phyloP scores from a whole-genome alignment of 2,888 invertebrate species.

The Oxystoma pomonae region DNA sequence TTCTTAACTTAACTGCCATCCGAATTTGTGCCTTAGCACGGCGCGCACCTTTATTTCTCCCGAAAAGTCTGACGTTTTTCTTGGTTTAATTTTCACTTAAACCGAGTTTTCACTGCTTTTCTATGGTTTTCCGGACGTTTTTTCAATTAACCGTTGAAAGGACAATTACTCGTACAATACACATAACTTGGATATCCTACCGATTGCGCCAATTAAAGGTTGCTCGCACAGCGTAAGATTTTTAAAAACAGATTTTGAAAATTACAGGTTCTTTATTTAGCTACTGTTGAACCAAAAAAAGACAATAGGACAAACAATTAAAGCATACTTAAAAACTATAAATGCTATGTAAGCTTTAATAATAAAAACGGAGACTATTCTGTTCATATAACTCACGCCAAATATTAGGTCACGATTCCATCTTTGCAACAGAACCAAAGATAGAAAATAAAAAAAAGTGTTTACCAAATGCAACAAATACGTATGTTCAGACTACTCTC shows the following conservation, averaged over 20 bases:
- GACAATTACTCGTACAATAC: not conserved
- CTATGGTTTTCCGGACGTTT: not conserved
- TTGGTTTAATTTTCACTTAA: not conserved
- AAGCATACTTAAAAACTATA: no score
- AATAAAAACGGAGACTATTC: no score
- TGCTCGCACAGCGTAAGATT: not conserved
- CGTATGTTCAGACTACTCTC: no score
- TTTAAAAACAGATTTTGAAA: conserved; percentile 1
- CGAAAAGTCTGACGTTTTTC: not conserved
- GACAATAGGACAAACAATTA: no score
- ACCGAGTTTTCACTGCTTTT: not conserved
- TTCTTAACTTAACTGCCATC: not conserved
- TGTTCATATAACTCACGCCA: no score
- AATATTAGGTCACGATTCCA: no score
- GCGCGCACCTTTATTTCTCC: not conserved
- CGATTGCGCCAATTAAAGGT: not conserved
- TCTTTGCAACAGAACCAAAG: no score
- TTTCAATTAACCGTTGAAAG: not conserved
- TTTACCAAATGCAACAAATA: no score
- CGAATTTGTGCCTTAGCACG: not conserved
- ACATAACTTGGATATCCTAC: not conserved
- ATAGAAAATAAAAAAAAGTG: no score
- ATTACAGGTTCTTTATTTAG: not conserved
- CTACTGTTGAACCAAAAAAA: no score
- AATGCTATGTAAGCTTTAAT: no score